phyloP scores from a whole-genome alignment of 2,888 invertebrate genomes.

The Tridacna crocea region DNA sequence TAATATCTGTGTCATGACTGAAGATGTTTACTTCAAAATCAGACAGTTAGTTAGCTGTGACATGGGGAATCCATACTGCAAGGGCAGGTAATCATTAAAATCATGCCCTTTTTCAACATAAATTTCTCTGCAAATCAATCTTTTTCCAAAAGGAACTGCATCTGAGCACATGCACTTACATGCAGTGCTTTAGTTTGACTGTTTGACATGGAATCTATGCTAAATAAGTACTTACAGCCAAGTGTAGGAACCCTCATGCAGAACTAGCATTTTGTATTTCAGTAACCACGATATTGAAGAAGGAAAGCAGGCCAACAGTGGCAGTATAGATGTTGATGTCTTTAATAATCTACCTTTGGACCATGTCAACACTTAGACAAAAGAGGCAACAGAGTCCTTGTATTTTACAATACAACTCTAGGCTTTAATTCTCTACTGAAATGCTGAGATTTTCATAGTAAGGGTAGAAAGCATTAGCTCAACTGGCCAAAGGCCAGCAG shows the following conservation, averaged over 20 bases:
- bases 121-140: too few relatives aligned
- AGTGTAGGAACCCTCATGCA: not conserved
- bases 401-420: too few relatives aligned
- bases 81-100: too few relatives aligned
- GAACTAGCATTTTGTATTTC: not conserved
- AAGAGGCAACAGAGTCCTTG: too few relatives aligned
- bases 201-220: not conserved
- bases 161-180: not conserved
- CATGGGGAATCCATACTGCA: too few relatives aligned
- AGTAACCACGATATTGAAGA: slow-evolving; percentile 8
- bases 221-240: not conserved
- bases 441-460: not conserved
- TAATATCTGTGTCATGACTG: too few relatives aligned
- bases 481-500: too few relatives aligned
- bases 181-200: not conserved
- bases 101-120: not conserved
- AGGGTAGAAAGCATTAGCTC: not conserved
- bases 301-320: slow-evolving; percentile 26
- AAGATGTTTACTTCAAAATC: too few relatives aligned
- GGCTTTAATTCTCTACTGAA: not conserved
- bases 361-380: too few relatives aligned
- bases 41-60: too few relatives aligned
- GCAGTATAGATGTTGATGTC: slow-evolving; percentile 29
- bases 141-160: not conserved
- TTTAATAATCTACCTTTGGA: not conserved